Evolutionary conservation across 2,888 invertebrate genomes (phyloP).

Genomic region (Tineola bisselliella): DNA sequence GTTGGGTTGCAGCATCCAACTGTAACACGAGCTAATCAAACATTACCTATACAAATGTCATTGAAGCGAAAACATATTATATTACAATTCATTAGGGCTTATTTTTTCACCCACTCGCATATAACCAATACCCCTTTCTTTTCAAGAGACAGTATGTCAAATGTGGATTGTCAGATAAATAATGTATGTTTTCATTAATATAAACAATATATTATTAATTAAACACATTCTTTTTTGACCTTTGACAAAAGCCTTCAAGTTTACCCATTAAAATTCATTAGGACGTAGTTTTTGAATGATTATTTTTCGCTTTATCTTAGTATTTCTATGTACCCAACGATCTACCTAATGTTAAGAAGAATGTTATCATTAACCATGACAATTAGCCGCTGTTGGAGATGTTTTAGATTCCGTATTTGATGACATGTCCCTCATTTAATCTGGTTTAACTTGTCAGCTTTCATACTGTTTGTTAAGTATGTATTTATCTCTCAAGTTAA

Average conservation of each 20-base stretch:
- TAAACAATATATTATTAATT: not conserved
- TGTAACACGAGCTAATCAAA: conserved; percentile 29
- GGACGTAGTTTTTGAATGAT: not conserved
- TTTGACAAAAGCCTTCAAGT: not conserved
- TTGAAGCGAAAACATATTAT: not conserved
- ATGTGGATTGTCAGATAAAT: not conserved
- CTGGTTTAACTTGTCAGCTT: conserved; percentile 10
- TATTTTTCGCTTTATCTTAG: too few relatives aligned
- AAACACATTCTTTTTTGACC: not conserved
- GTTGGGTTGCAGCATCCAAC: conserved; percentile 31
- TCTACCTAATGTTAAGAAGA: too few relatives aligned
- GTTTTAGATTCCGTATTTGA: conserved; percentile 1
- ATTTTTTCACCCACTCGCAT: not conserved
- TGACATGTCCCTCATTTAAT: conserved; percentile 7
- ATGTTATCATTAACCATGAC: too few relatives aligned
- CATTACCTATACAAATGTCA: conserved; percentile 20
- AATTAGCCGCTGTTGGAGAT: not conserved
- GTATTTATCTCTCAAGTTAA: conserved; percentile 10
- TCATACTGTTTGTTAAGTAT: conserved; percentile 6
- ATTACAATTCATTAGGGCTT: conserved; percentile 15
- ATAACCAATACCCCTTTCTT: not conserved
- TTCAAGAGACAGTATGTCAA: not conserved
- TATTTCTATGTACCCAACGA: too few relatives aligned
- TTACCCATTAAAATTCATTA: not conserved
- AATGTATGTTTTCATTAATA: not conserved